Base-by-base conservation (phyloP, 2,888 invertebrate genomes). In the Prosapia bicincta region DNA sequence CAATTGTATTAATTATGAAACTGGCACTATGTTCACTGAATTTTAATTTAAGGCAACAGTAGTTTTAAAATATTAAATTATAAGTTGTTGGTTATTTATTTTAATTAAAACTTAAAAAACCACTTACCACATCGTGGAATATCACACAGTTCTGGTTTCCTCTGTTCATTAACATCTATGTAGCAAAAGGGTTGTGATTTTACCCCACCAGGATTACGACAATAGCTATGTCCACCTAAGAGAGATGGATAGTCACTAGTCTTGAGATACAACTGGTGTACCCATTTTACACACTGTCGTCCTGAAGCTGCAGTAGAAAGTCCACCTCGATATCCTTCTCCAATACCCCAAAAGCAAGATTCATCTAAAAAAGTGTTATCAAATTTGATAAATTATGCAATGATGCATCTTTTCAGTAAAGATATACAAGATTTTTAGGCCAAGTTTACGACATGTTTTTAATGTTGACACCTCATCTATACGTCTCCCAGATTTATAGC, bases 111-210 rank as follows among this genome's bases (percentile, higher is more conserved):
- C 88, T n/a, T n/a, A n/a, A n/a, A n/a, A n/a, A n/a, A n/a, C n/a
- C n/a, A n/a, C n/a, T 86, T 83, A 91, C 92, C 88, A 88, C 98
- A 98, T 86, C 93, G 93, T 23, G 93, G 93, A 81, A 99, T 92
- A 82, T 93, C 90, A 85, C 98, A 99, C 75, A 90, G 85, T 84
- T 97, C 96, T 82, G 91, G 91, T 79, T 91, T 90, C 81, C 90
- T 89, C 82, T 91, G 91, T 77, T 90, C 91, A 81, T 90, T 89
- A 78, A 85, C 86, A 77, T 90, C 90, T 20, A 93, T 90, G 81
- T 91, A 95, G 86, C 98, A 99, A 95, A 98, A 99, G 0, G 98
- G 98, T 80, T 92, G 92, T 0, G 87, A 83, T 83, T 94, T 92
- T 0, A 89, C 86, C 30, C 92, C 92, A 26, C 93, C 95, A 38